phyloP scores from a whole-genome alignment of 2,113 vertebrate genomes.

The Ceyx cyanopectus region DNA sequence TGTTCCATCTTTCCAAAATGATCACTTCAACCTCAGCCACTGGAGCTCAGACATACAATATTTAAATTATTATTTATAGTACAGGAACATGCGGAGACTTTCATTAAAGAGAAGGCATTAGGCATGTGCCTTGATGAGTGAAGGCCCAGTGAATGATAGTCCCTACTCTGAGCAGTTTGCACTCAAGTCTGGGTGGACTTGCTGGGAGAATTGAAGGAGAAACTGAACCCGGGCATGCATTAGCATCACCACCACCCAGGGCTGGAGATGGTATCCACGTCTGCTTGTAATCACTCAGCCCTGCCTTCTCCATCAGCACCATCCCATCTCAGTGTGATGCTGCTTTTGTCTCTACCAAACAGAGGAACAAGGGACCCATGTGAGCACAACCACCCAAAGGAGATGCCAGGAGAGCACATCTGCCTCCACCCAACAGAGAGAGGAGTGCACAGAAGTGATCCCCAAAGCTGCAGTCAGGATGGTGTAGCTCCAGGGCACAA shows the following conservation, averaged over 20 bases:
- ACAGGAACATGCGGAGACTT: conserved; percentile 58
- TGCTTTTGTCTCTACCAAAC: background rate
- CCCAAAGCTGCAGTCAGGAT: background rate
- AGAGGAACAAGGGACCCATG: background rate
- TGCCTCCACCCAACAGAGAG: background rate
- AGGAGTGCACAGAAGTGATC: rapidly evolving
- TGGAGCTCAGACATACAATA: conserved; percentile 70
- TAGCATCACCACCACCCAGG: background rate
- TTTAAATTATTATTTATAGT: conserved; percentile 76
- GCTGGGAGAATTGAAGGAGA: background rate
- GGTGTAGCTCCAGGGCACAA: rapidly evolving
- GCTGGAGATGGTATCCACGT: background rate
- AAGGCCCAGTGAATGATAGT: conserved; percentile 28
- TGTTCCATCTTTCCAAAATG: conserved; percentile 68
- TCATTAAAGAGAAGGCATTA: conserved; percentile 64
- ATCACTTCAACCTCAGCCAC: conserved; percentile 70
- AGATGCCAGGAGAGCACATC: background rate
- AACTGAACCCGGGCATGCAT: background rate
- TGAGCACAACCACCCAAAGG: rapidly evolving
- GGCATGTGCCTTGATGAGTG: conserved; percentile 30
- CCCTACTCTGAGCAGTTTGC: background rate
- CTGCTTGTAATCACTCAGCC: background rate
- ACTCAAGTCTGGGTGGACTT: background rate
- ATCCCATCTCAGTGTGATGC: background rate
- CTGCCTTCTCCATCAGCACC: background rate